Conservation (phyloP, 2,888 invertebrate species). For the Congeria kusceri region DNA sequence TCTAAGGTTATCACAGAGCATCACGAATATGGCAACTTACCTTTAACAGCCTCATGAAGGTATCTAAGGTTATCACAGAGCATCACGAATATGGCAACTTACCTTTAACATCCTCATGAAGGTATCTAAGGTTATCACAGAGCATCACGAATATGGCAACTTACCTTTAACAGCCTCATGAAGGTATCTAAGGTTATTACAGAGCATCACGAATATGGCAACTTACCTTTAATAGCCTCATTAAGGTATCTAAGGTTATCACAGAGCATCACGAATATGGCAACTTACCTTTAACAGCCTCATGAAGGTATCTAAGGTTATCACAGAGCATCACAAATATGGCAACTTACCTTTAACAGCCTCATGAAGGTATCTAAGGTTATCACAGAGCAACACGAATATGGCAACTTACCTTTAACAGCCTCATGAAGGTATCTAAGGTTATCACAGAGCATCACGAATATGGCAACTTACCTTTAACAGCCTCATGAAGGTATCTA, state of each 20-base stretch:
- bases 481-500: constrained; percentile 78
- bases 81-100: constrained; percentile 73
- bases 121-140: constrained; percentile 73
- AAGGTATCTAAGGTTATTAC: constrained; percentile 75
- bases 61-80: constrained; percentile 76
- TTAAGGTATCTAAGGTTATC: constrained; percentile 78
- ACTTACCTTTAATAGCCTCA: constrained; percentile 80
- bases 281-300: constrained; percentile 81
- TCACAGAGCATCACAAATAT: constrained; percentile 73
- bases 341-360: constrained; percentile 82
- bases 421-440: constrained; percentile 80
- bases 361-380: constrained; percentile 79
- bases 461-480: constrained; percentile 84
- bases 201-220: too few species aligned
- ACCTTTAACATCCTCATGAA: constrained; percentile 83
- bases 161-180: constrained; percentile 82
- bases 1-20: constrained; percentile 74
- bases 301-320: constrained; percentile 79
- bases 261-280: constrained; percentile 74
- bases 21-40: constrained; percentile 78
- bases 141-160: constrained; percentile 76
- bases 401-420: constrained; percentile 82
- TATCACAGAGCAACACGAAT: constrained; percentile 72
- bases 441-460: constrained; percentile 74
- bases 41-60: constrained; percentile 81